Base-by-base conservation (phyloP, 2,888 invertebrate species). In the Synergus itoensis region DNA sequence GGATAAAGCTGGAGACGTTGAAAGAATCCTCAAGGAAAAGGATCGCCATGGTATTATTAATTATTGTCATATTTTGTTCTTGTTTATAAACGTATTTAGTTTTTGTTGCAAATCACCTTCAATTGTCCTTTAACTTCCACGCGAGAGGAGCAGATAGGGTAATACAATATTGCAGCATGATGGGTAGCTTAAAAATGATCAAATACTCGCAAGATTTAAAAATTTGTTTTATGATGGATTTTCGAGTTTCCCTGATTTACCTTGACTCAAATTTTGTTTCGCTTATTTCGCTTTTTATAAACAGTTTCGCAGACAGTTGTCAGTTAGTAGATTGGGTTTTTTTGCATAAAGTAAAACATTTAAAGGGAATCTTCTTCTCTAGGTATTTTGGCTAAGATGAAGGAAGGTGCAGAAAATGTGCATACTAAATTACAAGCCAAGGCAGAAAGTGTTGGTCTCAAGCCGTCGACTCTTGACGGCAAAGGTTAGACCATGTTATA, bases 301-400 rank as follows among this genome's bases (percentile, higher is more conserved):
- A 21, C 4, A 21, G 21, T 60, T 18, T 11, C 4, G 12, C 60
- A n/a, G 53, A n/a, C 53, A 53, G 11, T 21, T 60, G 21, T 60
- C 53, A 53, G 53, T 60, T 21, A 18, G 21, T 21, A 21, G 21
- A 12, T 12, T 60, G 60, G 60, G 2, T 60, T 60, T 60, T 9
- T 1, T 21, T 60, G 4, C 21, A 11, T 4, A 28, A 28, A 12
- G 60, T 48, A 16, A 62, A 36, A 48, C 36, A 40, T 69, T 69
- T 78, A 57, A 78, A 73, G 62, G 64, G 43, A 78, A 53, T 85
- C 76, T 85, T 84, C 91, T 91, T 87, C 91, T 91, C 43, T 92
- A 96, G 98, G 97, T 92, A 96, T 98, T 90, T 94, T 99, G 88
- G 97, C 98, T 79, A 98, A 98, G 93, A 97, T 99, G 94, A 99